Conservation (phyloP, 2,888 invertebrate genomes). For the Drosophila suboccidentalis region DNA sequence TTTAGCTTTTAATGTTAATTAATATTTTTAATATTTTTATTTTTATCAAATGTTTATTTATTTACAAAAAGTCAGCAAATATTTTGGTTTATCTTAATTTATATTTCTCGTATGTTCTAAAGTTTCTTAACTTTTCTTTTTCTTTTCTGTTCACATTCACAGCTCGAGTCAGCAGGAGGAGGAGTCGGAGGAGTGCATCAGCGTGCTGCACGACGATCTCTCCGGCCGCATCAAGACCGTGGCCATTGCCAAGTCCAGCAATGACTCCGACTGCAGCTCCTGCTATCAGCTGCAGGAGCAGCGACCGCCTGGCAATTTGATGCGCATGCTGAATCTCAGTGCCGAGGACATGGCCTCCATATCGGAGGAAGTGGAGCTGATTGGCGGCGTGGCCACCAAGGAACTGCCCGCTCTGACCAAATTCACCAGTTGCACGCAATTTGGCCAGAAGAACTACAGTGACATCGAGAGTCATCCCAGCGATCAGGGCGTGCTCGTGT, state of each 20-base stretch:
- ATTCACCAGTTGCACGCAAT: conserved; percentile 77
- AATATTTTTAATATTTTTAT: too few relatives aligned
- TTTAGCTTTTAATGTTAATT: too few relatives aligned
- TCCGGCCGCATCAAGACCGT: conserved; percentile 86
- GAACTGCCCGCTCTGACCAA: conserved; percentile 60
- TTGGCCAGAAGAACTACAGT: conserved; percentile 64
- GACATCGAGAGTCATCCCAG: conserved; percentile 72
- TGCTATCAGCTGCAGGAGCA: conserved; percentile 82
- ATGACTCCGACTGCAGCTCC: conserved; percentile 62
- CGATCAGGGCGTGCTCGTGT: conserved; percentile 90
- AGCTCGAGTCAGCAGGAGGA: conserved; percentile 38
- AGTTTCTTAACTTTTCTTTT: not conserved
- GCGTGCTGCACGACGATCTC: conserved; percentile 87
- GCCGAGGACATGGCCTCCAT: conserved; percentile 76
- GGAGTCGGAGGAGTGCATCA: conserved; percentile 87
- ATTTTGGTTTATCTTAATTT: too few relatives aligned
- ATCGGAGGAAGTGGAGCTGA: conserved; percentile 73
- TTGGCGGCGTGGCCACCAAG: conserved; percentile 45
- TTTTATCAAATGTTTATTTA: too few relatives aligned
- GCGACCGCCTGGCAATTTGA: conserved; percentile 61
- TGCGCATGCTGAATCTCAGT: conserved; percentile 68
- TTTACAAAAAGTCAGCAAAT: too few relatives aligned
- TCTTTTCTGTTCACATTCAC: too few relatives aligned
- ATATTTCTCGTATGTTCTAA: not conserved
- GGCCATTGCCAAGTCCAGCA: conserved; percentile 84